These are phyloP conservation scores for Tetranychus piercei DNA, from an alignment of 2,888 invertebrate species.

Conservation along the genomic window DNA sequence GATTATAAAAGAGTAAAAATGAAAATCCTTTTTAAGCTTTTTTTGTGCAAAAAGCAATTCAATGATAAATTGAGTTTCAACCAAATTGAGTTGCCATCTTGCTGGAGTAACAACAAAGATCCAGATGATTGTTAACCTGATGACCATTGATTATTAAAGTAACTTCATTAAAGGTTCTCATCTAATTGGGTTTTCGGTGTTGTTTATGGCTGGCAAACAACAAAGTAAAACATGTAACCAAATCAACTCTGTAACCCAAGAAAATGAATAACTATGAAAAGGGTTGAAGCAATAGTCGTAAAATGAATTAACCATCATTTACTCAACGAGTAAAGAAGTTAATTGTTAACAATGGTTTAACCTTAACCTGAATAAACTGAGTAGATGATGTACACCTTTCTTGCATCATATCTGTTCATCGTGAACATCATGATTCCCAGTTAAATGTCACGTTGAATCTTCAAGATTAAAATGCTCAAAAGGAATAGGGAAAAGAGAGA, in stretches of 20 bases:
- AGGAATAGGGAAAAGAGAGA: background rate
- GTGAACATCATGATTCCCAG: background rate
- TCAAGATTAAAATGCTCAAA: background rate
- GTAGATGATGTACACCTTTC: background rate
- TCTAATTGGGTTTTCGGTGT: too few relatives aligned
- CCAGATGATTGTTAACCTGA: too few relatives aligned
- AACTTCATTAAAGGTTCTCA: too few relatives aligned
- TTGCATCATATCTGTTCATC: background rate
- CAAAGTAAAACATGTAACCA: background rate
- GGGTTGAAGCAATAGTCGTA: background rate
- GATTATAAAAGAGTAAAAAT: too few relatives aligned
- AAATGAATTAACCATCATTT: background rate
- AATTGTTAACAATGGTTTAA: background rate
- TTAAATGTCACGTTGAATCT: background rate
- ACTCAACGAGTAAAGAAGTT: background rate
- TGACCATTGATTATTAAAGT: too few relatives aligned
- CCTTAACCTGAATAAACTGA: background rate
- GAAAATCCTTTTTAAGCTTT: too few relatives aligned
- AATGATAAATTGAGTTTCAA: too few relatives aligned
- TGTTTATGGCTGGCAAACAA: background rate
- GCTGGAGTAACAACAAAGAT: too few relatives aligned
- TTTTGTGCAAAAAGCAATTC: too few relatives aligned
- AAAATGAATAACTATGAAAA: background rate
- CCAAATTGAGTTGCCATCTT: too few relatives aligned
- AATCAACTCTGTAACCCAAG: background rate